A percentile compares a stretch with the other conserved stretches of the same genome.
Evolutionary conservation across 2,113 vertebrate species (phyloP).

Genomic region (Ctenodactylus gundi): DNA sequence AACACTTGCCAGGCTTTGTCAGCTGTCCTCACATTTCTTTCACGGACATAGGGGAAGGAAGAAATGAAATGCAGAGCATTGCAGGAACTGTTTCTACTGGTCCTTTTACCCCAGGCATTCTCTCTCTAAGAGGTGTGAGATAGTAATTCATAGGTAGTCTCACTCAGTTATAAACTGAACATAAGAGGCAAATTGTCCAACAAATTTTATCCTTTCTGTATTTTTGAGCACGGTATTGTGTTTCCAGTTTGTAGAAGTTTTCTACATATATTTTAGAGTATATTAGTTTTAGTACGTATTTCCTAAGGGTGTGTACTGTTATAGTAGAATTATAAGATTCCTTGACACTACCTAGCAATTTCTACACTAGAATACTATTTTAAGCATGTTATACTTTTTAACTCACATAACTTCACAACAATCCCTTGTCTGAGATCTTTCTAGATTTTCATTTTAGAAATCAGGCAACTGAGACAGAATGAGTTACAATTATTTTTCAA

Average conservation of each 20-base stretch:
- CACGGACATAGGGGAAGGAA: background rate
- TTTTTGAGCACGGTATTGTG: background rate
- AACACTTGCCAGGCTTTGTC: background rate
- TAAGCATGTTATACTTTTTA: background rate
- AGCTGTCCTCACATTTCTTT: background rate
- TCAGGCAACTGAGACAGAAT: background rate
- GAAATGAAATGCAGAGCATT: background rate
- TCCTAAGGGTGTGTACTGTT: background rate
- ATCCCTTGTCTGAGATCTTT: background rate
- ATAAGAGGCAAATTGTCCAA: background rate
- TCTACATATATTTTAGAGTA: background rate
- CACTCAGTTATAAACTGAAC: background rate
- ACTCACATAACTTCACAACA: background rate
- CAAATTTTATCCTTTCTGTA: background rate
- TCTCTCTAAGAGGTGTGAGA: background rate
- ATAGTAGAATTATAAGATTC: background rate
- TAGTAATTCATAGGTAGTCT: background rate
- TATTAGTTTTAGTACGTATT: background rate
- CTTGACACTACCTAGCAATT: background rate
- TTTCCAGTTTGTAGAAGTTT: background rate
- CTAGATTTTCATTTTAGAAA: background rate
- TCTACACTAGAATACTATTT: background rate
- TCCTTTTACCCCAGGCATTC: background rate
- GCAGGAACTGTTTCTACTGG: background rate
- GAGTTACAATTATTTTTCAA: background rate